Evolutionary conservation across 1,140 invertebrate genomes (phyloP), one percentile per base, ranked within the genome.

Genomic region (Anastrepha obliqua): DNA sequence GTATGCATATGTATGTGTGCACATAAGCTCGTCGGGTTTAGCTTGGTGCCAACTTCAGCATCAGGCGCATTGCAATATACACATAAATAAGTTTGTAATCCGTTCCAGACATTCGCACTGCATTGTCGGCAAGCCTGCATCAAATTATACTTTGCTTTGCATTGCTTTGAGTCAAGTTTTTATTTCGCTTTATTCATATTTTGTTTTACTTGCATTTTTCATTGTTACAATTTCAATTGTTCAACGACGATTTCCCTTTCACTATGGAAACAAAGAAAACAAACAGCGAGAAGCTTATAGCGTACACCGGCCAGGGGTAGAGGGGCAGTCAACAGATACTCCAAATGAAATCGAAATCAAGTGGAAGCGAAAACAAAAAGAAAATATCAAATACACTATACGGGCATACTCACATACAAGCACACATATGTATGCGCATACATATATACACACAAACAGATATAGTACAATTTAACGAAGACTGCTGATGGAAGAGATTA

Each of bases 211-310:
- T 81, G 74, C 74, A 8, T 55, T 81, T 81, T 81, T 51, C 47
- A 55, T 81, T 81, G 74, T 81, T 81, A 81, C 47, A 81, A 81
- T 81, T 81, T 81, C 74, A 81, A 81, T 81, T 81, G 74, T 81
- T 81, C 74, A 81, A 20, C 74, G 74, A 55, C 74, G 74, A 58
- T 81, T 81, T 81, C 47, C 74, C 74, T 81, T 81, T 81, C 74
- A 81, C 74, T 81, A 20, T 55, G 44, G 44, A 81, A 81, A 81
- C 44, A 81, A 81, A 81, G 11, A 20, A 20, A 39, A 67, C 3
- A 67, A 67, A 81, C n/a, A n/a, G n/a, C 42, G 42, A 81, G 55
- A 81, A 81, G 47, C 47, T 20, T 4, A 47, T 11, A n/a, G 13
- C 42, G 29, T 9, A 8, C 20, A 15, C 6, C 44, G 29, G 7